Evolutionary conservation across 2,797 vertebrate species (phyloP), one percentile per base, ranked within the genome.

Genomic region (Girardinus metallicus): DNA sequence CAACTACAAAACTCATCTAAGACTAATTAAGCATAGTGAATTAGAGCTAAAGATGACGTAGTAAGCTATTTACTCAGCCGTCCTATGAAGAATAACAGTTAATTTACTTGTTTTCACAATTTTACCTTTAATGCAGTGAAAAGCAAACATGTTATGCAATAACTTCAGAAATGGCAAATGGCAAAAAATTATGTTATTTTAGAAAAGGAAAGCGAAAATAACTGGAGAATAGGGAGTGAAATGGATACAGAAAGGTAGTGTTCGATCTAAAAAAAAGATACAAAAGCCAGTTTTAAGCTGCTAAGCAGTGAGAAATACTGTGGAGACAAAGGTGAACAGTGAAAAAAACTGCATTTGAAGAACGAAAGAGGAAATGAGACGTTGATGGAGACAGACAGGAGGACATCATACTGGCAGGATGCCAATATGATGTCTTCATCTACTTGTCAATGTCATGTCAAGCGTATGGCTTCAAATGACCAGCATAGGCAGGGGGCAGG

Each of bases 391-490:
- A 86, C 60, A 80, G 92, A 90, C 76, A 79, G 79, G 79, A 86
- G 49, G 75, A 82, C 76, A 75, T 83, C 1, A 12, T 66, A 46
- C 76, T 87, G 83, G 87, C 84, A 87, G 87, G 79, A 91, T 91
- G 91, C 85, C 91, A 86, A 87, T 91, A 87, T 83, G 83, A 93
- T 91, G 89, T 93, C 87, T 93, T 91, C 83, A 91, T 91, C 85
- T 83, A 76, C 83, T 80, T 83, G 85, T 87, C 87, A 85, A 81
- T 47, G 77, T 89, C 90, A 87, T 85, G 85, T 93, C 89, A 90
- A 62, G 81, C 74, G 74, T 89, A 91, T 78, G 86, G 84, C 86
- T 92, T 76, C 86, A 91, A 88, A 86, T 85, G 85, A 92, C 89
- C 84, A 85, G 77, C 73, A 81, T 86, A 73, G 76, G 74, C 77